phyloP scores from a whole-genome alignment of 2,888 invertebrate species.

The Malacosoma neustria region DNA sequence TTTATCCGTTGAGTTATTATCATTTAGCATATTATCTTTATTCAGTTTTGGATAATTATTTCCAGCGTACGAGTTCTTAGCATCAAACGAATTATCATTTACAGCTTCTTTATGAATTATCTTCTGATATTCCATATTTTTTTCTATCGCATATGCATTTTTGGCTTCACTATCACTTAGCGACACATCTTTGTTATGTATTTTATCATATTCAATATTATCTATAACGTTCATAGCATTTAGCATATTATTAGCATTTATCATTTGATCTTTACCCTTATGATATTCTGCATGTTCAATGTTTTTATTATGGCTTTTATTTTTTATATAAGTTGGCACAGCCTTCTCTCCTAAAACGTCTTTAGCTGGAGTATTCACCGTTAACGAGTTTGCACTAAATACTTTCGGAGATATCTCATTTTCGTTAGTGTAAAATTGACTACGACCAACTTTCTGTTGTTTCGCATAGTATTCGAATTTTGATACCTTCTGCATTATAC shows the following conservation, averaged over 20 bases:
- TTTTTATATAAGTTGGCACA: conserved; percentile 76
- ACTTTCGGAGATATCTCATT: conserved; percentile 82
- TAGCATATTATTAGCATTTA: background rate
- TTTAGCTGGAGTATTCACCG: conserved; percentile 87
- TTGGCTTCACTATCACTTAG: no score
- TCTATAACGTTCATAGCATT: no score
- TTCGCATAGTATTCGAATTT: conserved; percentile 87
- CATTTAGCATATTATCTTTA: no score
- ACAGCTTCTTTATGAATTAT: background rate
- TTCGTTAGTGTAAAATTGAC: conserved; percentile 60
- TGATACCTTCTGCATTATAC: conserved; percentile 84
- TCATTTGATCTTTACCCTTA: background rate
- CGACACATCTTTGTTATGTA: no score
- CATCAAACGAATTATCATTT: conserved; percentile 52
- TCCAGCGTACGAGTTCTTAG: conserved; percentile 54
- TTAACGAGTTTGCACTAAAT: conserved; percentile 84
- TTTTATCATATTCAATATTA: no score
- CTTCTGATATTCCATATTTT: background rate
- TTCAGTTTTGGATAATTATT: no score
- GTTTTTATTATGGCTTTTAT: conserved; percentile 13
- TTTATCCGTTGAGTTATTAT: no score
- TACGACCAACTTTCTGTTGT: conserved; percentile 68
- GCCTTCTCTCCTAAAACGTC: conserved; percentile 83
- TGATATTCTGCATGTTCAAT: no score
- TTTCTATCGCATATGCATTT: no score